A percentile compares a stretch with the other conserved stretches of the same genome.
Conservation (phyloP, 2,888 invertebrate genomes). For the Kryphioiulus occultus region DNA sequence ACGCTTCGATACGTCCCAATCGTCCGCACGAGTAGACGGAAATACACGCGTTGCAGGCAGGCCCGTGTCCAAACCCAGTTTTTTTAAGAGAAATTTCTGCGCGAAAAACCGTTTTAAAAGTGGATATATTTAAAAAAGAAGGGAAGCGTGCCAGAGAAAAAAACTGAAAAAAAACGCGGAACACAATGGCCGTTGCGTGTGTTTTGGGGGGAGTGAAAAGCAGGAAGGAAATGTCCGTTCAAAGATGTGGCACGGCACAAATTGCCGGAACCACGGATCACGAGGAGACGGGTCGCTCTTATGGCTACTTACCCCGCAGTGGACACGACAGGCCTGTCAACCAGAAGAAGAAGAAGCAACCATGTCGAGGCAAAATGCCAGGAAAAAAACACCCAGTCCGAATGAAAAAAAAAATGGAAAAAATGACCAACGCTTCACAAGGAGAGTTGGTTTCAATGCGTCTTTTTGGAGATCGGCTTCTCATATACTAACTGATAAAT, state of each 20-base stretch:
- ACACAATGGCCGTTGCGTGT: neutral
- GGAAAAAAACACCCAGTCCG: neutral
- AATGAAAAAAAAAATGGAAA: neutral
- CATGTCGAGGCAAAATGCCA: neutral
- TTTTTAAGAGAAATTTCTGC: neutral
- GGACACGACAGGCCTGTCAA: neutral
- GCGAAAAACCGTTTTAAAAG: neutral
- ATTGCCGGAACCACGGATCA: constrained; percentile 46
- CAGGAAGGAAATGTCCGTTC: constrained; percentile 50
- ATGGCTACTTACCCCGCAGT: neutral
- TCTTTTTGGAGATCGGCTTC: too few relatives aligned
- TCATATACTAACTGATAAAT: too few relatives aligned
- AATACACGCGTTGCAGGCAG: neutral
- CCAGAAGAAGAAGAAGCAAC: neutral
- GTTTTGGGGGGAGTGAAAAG: neutral
- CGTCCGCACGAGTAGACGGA: neutral
- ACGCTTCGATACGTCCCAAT: neutral
- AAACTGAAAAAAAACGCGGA: neutral
- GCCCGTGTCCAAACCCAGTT: neutral
- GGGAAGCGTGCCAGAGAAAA: neutral
- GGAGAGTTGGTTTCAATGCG: too few relatives aligned
- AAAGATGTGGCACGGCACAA: constrained; percentile 46
- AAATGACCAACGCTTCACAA: neutral
- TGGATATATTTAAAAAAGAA: neutral
- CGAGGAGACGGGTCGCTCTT: neutral